Base-by-base conservation (phyloP, 2,888 invertebrate species). In the Acleris emargana region DNA sequence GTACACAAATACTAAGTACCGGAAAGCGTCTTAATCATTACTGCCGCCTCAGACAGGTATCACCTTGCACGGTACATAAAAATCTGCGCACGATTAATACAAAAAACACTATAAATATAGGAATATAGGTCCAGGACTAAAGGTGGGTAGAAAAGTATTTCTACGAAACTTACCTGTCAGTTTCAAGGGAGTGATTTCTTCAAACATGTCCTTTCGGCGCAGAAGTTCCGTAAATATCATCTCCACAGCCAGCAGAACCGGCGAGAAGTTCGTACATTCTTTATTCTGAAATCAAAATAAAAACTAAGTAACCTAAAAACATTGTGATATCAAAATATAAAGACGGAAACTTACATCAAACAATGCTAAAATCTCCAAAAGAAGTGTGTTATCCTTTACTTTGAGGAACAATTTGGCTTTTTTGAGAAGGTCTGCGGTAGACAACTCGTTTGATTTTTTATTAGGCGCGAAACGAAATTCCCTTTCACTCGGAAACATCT, bases 391-490 rank as follows among this genome's bases (percentile, higher is more conserved):
- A 84, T 94, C 94, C 71, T 93, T 91, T 38, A 94, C 94, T 73
- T 94, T 93, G 58, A 96, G 87, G 86, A 96, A 95, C 77, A 95
- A 95, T 74, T 95, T 95, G 53, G 95, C 96, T 82, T 95, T 95
- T 74, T 88, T 89, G 69, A 95, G 94, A 71, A 96, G 89, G 76
- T 86, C 83, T 66, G 75, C 76, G 70, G 82, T 87, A 79, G 90
- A 89, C 91, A 91, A 91, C 89, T 88, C 84, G 87, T 88, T 43
- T 38, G 38, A 5, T 18, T 58, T 28, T 38, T 38, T 32, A 3
- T 9, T 32, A 9, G 32, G 3, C 32, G 32, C 32, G 9, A 1
- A 32, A 32, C 32, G 38, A 38, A 38, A 13, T 4, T 4, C 9
- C 38, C 13, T 38, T 3, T 38, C 13, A 4, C 13, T 38, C 38